Evolutionary conservation across 2,797 vertebrate genomes (phyloP).

Genomic region (Phoeniculus purpureus): DNA sequence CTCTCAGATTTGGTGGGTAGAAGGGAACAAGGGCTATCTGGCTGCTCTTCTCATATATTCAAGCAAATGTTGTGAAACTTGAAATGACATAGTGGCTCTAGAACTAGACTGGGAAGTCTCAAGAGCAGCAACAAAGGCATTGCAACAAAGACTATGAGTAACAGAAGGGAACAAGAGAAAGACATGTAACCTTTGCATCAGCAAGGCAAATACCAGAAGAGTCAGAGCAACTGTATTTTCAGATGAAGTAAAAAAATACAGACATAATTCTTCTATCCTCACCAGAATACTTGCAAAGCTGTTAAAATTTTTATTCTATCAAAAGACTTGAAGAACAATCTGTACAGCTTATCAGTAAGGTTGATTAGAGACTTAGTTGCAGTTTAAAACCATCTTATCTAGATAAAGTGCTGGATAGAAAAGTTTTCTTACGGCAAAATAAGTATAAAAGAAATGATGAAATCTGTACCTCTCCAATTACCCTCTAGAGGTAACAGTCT

Average conservation of each 20-base stretch:
- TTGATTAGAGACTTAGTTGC: not conserved
- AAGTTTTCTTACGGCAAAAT: not conserved
- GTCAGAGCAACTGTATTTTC: not conserved
- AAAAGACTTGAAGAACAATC: constrained; percentile 1
- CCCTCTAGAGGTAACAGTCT: not conserved
- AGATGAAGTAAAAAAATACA: not conserved
- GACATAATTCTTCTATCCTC: not conserved
- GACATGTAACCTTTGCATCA: not conserved
- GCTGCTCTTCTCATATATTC: not conserved
- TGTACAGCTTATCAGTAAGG: not conserved
- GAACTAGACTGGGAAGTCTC: not conserved
- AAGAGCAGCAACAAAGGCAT: not conserved
- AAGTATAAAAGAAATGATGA: not conserved
- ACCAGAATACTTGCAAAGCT: not conserved
- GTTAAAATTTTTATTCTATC: not conserved
- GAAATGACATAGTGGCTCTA: not conserved
- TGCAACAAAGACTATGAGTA: not conserved
- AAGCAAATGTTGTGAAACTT: not conserved
- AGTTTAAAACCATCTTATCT: not conserved
- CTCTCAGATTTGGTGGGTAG: not conserved
- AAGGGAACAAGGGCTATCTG: not conserved
- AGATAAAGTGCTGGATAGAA: not conserved
- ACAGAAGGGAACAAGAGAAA: not conserved
- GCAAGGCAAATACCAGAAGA: not conserved
- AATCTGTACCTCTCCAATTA: not conserved